Evolutionary conservation across 2,888 invertebrate genomes (phyloP).

Genomic region (Drosophila basisetae): DNA sequence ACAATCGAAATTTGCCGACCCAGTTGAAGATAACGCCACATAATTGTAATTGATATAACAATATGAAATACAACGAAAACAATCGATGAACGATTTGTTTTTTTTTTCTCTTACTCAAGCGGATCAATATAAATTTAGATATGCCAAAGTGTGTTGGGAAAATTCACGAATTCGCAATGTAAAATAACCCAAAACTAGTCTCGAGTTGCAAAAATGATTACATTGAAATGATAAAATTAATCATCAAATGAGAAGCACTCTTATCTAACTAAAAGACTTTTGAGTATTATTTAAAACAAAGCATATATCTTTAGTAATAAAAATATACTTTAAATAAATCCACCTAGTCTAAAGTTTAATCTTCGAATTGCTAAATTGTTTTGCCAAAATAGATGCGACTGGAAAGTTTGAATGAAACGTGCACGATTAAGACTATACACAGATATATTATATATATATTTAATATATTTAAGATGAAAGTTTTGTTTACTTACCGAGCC

Average conservation of each 20-base stretch:
- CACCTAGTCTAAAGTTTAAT: neutral
- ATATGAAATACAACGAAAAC: conserved; percentile 10
- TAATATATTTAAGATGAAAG: neutral
- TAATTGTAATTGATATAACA: conserved; percentile 44
- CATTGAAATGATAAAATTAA: neutral
- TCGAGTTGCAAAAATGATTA: neutral
- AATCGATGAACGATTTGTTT: conserved; percentile 23
- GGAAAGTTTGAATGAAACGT: neutral
- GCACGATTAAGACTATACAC: neutral
- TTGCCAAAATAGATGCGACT: neutral
- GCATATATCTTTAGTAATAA: neutral
- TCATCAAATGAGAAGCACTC: neutral
- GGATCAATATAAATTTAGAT: neutral
- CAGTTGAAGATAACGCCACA: conserved; percentile 45
- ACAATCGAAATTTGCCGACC: conserved; percentile 58
- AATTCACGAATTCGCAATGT: neutral
- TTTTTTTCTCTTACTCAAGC: too few species aligned
- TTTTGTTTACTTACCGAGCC: conserved; percentile 91
- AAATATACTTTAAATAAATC: neutral
- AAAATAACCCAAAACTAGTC: neutral
- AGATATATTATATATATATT: neutral
- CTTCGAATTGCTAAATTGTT: neutral
- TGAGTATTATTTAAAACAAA: neutral
- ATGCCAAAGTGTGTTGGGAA: neutral
- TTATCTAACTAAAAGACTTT: neutral